Base-by-base conservation (phyloP, 1,140 invertebrate genomes). In the Aphaenogaster ashmeadi region DNA sequence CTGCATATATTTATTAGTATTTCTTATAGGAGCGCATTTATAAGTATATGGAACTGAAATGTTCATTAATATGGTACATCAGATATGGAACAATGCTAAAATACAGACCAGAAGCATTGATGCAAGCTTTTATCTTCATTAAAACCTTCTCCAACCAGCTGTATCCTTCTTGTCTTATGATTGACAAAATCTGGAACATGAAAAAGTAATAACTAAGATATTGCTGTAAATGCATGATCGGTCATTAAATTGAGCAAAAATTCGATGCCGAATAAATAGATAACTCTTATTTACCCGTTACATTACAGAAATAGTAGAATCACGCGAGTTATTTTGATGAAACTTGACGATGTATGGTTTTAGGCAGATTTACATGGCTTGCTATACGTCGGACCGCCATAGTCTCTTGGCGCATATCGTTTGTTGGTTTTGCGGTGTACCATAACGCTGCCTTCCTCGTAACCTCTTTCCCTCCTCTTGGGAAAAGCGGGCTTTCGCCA, bases 341-440 rank as follows among this genome's bases (percentile, higher is more conserved):
- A 78, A 88, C 58, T 85, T 36, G 27, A 44, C 3, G 58, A 44
- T 41, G 21, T 21, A 64, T 15, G 50, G 15, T 81, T 77, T 74
- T 50, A 58, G 52, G 8, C 50, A 41, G 69, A 84, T 84, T 84
- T 36, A 58, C 13, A 41, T 54, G 69, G 56, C 77, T 67, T 54
- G 27, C 54, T 84, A 88, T 66, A 88, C 60, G 79, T 88, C 69
- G 58, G 67, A 77, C 77, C 54, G 27, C 80, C 67, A 69, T 88
- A 88, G 89, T 86, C 89, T 90, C 90, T 74, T 87, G 87, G 87
- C 89, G 92, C 90, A 93, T 93, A 93, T 93, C 93, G 92, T 93
- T 93, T 93, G 93, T 93, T 93, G 92, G 93, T 93, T 93, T 93
- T 93, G 93, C 92, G 93, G 93, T 93, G 87, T 93, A 93, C 93